Base-by-base conservation (phyloP, 2,113 vertebrate genomes). In the Dromas ardeola region DNA sequence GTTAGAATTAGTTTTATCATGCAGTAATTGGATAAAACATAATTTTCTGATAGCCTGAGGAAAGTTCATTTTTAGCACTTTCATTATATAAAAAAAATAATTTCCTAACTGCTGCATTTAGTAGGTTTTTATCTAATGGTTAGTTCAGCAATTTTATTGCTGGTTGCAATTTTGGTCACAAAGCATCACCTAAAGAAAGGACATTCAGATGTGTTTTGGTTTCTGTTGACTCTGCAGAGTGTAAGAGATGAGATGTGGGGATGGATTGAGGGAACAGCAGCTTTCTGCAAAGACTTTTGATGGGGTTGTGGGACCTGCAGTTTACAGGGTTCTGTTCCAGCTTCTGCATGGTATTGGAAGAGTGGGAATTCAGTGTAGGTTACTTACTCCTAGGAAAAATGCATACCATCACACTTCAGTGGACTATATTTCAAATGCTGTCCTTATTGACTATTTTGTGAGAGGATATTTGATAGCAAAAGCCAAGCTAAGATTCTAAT, bases 1-100 rank as follows among this genome's bases (percentile, higher is more conserved):
- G 80, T 83, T 50, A 88, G 70, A 87, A 84, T 94, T 88, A 81
- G 26, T 96, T 96, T 97, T 94, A 94, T 92, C 83, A 50, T 79
- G 52, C 69, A 52, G 45, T 94, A 96, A 90, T 94, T 95, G 82
- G 29, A 80, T 73, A 86, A 74, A 86, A 45, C 9, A 67, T 40
- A 45, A 23, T 78, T 77, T 96, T 90, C 40, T 56, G 19, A 53
- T 59, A 82, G 74, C 66, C n/a, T 43, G 29, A 82, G 34, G 34
- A 47, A 84, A 77, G 61, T 92, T 87, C 32, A 69, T 16, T 58
- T 82, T 83, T 78, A 65, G 7, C 49, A 61, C 11, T 90, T 94
- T 38, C 38, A 59, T 80, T 82, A 38, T 21, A 56, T 72, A 62
- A 61, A 61, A 73, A 58, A 27, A 62, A 25, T 30, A n/a, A 62